Evolutionary conservation across 2,888 invertebrate genomes (phyloP), one percentile per base, ranked within the genome.

Genomic region (Idaea biselata): DNA sequence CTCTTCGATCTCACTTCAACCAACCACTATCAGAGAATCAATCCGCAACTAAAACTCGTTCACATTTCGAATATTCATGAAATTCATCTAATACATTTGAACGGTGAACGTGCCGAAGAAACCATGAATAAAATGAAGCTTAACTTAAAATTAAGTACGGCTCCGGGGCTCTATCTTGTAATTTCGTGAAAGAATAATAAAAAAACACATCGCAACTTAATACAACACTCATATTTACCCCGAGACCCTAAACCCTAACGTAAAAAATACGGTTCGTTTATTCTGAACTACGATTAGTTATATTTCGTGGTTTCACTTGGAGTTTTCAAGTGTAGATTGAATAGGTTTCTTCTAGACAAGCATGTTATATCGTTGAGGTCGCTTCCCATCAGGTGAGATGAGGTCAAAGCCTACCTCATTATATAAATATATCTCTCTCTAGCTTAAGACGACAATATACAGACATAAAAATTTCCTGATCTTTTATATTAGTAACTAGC

Each of bases 81-180:
- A 44, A 44, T 14, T 7, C 11, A 44, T 33, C 33, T 14, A 14
- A 44, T 44, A 14, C 44, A 44, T 44, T 44, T 8, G 11, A 44
- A 44, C 14, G 6, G 6, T 96, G 96, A 80, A 94, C 11, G 93
- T 73, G 87, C 92, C 1, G 96, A 96, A 70, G 94, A 96, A 70
- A 80, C 91, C 0, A 93, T 94, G 6, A 96, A 96, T 44, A 44
- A 44, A 44, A 44, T 44, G 44, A 44, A 44, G 44, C 44, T 44
- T 14, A 44, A 44, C 44, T 44, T 44, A 44, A 44, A 44, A 44
- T 44, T 44, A 44, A 44, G 44, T 44, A 44, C 44, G 44, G 44
- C 44, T 44, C 14, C 44, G 44, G 44, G 44, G 14, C 14, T 1
- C 14, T 8, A 14, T 14, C 14, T 44, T 8, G 8, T 14, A 44